Base-by-base conservation (phyloP, 1,140 invertebrate genomes). In the Amphibalanus amphitrite region DNA sequence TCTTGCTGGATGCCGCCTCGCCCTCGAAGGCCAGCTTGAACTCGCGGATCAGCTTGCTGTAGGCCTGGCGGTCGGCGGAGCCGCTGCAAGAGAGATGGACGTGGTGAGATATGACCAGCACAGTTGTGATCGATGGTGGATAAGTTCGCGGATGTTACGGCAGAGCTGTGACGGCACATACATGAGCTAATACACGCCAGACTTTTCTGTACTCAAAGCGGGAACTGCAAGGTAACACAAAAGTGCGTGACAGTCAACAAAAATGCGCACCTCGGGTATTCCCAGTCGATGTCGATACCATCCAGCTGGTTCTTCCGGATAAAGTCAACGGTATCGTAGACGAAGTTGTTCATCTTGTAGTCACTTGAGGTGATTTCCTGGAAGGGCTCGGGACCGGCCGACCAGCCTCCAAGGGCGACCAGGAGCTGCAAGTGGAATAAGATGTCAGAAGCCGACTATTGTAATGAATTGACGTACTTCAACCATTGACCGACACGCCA, bases 201-300 rank as follows among this genome's bases (percentile, higher is more conserved):
- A n/a, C n/a, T n/a, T n/a, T n/a, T n/a, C n/a, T n/a, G n/a, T n/a
- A n/a, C n/a, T n/a, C n/a, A n/a, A n/a, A n/a, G n/a, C n/a, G n/a
- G n/a, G n/a, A n/a, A n/a, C n/a, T n/a, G n/a, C n/a, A n/a, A n/a
- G n/a, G n/a, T n/a, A n/a, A n/a, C n/a, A n/a, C n/a, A n/a, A n/a
- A n/a, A n/a, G n/a, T n/a, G n/a, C n/a, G n/a, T n/a, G n/a, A n/a
- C n/a, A n/a, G n/a, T n/a, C n/a, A n/a, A n/a, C n/a, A n/a, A n/a
- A n/a, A n/a, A n/a, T n/a, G n/a, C 96, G 10, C 26, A 65, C 64
- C 23, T n/a, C 3, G 64, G 64, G 26, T 65, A 65, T 82, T 97
- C 93, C 94, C 95, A 98, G 78, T 97, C 93, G 0, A 98, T 89
- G 76, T 97, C 94, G n/a, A 95, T 81, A 10, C 95, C 95, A 78